Base-by-base conservation (phyloP, 2,888 invertebrate species). In the Psylliodes chrysocephalus region DNA sequence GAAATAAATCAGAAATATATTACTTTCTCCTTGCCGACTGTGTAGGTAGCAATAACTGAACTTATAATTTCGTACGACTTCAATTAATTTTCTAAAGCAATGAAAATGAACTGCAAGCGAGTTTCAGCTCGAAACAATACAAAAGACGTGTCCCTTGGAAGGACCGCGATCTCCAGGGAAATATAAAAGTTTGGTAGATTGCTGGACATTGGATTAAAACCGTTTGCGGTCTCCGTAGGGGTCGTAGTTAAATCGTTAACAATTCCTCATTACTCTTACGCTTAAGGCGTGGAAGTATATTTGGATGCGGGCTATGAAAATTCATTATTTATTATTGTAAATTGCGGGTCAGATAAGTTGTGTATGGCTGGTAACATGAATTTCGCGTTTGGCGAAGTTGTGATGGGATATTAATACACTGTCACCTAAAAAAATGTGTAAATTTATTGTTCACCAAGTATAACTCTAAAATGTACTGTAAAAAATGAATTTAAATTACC, bases 161-260 rank as follows among this genome's bases (percentile, higher is more conserved):
- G 38, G 42, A 46, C 30, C 1, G 1, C 14, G 15, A 49, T 55
- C 78, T 73, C 74, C 28, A 47, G 78, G 77, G 77, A 77, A 78
- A 77, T 78, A 78, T 78, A 77, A 78, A 77, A 77, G 74, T 77
- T 65, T 70, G 73, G 73, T 77, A 77, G 76, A 77, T 76, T 73
- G 75, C 74, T 71, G 76, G 72, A 73, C 77, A 77, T 73, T 72
- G 74, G 77, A 78, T 78, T 78, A 77, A 77, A 77, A 75, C 74
- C 71, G 67, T 73, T 73, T 70, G 59, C 55, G 63, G 60, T 71
- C 76, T 70, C 74, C 63, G 22, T 60, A 60, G 59, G 73, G 71
- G 72, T 64, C 67, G 69, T 69, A 69, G 75, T 74, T 76, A 74
- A 75, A 76, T 74, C 74, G 74, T 78, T 75, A 76, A 75, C 76